Evolutionary conservation across 2,888 invertebrate genomes (phyloP).

Genomic region (Hypercompe scribonia): DNA sequence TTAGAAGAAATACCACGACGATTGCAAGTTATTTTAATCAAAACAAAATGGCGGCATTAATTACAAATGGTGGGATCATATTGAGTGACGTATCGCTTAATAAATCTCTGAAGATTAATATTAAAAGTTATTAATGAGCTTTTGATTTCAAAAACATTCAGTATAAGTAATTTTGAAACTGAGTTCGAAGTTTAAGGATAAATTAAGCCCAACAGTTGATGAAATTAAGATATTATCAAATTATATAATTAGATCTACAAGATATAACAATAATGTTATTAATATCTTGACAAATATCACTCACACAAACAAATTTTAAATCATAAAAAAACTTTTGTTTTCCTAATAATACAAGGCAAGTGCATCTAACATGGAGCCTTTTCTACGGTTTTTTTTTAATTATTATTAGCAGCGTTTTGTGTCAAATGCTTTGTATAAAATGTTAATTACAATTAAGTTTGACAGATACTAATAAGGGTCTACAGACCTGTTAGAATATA

Average conservation of each 20-base stretch:
- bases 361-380: too few species aligned
- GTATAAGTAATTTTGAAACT: background rate
- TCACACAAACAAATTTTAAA: too few species aligned
- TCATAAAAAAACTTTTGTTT: too few species aligned
- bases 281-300: too few species aligned
- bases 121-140: background rate
- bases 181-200: background rate
- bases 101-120: background rate
- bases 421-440: background rate
- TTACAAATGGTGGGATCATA: background rate
- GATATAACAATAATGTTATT: too few species aligned
- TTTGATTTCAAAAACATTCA: background rate
- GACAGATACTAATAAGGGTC: too few species aligned
- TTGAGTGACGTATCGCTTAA: background rate
- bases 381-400: too few species aligned
- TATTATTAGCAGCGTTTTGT: background rate
- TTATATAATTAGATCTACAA: too few species aligned
- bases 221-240: background rate
- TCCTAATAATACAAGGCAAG: too few species aligned
- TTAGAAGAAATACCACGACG: background rate
- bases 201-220: background rate
- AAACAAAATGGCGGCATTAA: background rate
- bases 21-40: too few species aligned
- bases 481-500: too few species aligned
- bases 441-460: background rate